A percentile compares a stretch with the other conserved stretches of the same genome.
phyloP scores from a whole-genome alignment of 1,140 invertebrate species.

The Pseudomyrmex concolor region DNA sequence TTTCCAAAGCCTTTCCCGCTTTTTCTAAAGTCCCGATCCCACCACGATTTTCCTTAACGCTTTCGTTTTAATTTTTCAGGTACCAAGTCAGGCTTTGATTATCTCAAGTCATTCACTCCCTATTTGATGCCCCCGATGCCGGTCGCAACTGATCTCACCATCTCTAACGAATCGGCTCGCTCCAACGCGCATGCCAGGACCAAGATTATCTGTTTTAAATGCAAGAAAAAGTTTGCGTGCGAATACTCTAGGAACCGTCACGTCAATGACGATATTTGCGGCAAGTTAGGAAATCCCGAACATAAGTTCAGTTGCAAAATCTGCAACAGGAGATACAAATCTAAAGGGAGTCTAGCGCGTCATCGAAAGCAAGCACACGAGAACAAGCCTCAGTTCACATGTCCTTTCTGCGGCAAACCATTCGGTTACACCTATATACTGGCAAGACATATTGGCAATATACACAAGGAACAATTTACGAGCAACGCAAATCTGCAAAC shows the following conservation, averaged over 20 bases:
- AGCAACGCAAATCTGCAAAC: no score
- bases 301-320: conserved; percentile 57
- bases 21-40: conserved; percentile 15
- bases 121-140: neutral
- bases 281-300: conserved; percentile 55
- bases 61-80: conserved; percentile 52
- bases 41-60: conserved; percentile 26
- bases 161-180: neutral
- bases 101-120: no score
- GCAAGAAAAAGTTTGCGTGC: conserved; percentile 57
- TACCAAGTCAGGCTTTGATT: neutral
- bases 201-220: conserved; percentile 54
- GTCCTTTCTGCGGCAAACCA: conserved; percentile 77
- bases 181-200: no score
- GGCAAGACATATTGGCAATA: conserved; percentile 62
- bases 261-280: conserved; percentile 55
- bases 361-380: conserved; percentile 77
- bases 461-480: conserved; percentile 46
- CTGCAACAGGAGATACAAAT: conserved; percentile 71
- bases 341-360: conserved; percentile 78
- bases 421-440: conserved; percentile 58
- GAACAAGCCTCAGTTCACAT: conserved; percentile 80
- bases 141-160: neutral
- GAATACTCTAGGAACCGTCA: conserved; percentile 68
- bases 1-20: neutral